These are phyloP conservation scores for Tenthredo amoena DNA, from an alignment of 2,888 invertebrate species.

Conservation along the genomic window DNA sequence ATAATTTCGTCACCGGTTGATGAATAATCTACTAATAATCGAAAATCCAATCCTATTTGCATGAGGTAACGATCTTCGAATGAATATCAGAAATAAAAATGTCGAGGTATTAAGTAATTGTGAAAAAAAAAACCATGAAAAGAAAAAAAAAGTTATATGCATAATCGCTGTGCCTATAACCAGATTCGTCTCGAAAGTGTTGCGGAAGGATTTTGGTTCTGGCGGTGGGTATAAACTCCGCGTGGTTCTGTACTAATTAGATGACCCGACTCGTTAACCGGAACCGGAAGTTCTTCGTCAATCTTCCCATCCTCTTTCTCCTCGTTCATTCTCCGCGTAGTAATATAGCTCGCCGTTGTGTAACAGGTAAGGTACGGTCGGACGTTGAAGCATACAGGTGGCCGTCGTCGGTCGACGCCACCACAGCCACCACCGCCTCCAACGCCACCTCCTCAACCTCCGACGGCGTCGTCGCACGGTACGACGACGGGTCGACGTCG, in stretches of 20 bases:
- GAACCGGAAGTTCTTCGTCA: conserved; percentile 68
- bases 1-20: neutral
- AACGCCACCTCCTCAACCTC: conserved; percentile 31
- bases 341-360: conserved; percentile 61
- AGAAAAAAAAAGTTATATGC: neutral
- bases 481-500: conserved; percentile 49
- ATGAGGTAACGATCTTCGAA: neutral
- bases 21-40: neutral
- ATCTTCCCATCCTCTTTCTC: conserved; percentile 56
- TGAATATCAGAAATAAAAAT: neutral
- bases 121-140: neutral
- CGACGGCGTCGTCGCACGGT: conserved; percentile 29
- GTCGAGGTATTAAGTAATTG: neutral
- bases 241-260: conserved; percentile 59
- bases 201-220: neutral
- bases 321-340: conserved; percentile 56
- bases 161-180: neutral
- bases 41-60: neutral
- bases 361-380: conserved; percentile 77
- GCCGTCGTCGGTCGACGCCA: conserved; percentile 64
- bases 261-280: conserved; percentile 63
- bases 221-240: neutral
- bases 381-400: conserved; percentile 77
- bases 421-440: conserved; percentile 13
- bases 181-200: neutral